Conservation (phyloP, 1,140 invertebrate species). For the Asobara japonica region DNA sequence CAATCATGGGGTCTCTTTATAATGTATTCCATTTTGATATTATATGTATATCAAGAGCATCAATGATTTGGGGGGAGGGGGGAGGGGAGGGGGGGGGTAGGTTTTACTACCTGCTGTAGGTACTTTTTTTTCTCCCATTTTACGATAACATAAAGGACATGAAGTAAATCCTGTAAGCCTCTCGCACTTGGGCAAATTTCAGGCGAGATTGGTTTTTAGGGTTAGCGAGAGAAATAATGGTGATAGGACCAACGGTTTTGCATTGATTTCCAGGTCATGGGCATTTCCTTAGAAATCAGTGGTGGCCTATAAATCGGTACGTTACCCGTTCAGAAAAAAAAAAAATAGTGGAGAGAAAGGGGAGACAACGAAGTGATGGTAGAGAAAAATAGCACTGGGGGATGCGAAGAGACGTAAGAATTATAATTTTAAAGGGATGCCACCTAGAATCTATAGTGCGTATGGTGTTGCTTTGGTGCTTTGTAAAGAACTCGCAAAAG, state of each 20-base stretch:
- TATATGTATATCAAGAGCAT: conserved; percentile 22
- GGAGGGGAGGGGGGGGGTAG: background rate
- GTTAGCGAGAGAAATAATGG: conserved; percentile 12
- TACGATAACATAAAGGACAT: conserved; percentile 40
- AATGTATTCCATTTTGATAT: conserved; percentile 25
- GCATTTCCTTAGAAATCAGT: conserved; percentile 58
- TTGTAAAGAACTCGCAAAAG: conserved; percentile 58
- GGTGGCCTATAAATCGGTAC: conserved; percentile 57
- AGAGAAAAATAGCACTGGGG: conserved; percentile 25
- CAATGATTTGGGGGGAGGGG: background rate
- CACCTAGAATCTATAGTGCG: conserved; percentile 39
- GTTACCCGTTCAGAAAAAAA: conserved; percentile 45
- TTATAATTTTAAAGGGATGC: conserved; percentile 64
- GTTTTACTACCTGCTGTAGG: conserved; percentile 11
- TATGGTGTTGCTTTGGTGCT: conserved; percentile 37
- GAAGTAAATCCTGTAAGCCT: conserved; percentile 51
- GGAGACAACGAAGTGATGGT: conserved; percentile 28
- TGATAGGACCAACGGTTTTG: conserved; percentile 52
- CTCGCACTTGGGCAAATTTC: conserved; percentile 32
- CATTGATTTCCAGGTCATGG: conserved; percentile 56
- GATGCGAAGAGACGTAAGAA: conserved; percentile 44
- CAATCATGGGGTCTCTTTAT: conserved; percentile 28
- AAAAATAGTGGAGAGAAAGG: conserved; percentile 19
- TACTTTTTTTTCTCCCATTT: conserved; percentile 27
- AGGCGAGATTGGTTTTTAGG: background rate